Base-by-base conservation (phyloP, 2,113 vertebrate genomes). In the Vulpes ferrilata region DNA sequence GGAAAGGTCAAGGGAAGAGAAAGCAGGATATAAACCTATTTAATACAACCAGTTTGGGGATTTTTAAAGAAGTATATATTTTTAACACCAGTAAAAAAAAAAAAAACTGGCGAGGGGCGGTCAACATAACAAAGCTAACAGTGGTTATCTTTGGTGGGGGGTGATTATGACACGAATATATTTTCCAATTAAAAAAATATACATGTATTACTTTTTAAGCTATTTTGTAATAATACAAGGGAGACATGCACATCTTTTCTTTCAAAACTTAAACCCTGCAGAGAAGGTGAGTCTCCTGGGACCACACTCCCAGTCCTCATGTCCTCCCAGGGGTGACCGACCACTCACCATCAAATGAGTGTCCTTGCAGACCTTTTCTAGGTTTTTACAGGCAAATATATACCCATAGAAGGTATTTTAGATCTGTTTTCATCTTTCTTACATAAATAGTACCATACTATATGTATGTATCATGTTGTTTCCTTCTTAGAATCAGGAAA, bases 1-100 rank as follows among this genome's bases (percentile, higher is more conserved):
- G 87, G 94, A 94, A 93, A 97, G 69, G 90, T 93, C 83, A 93
- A 81, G 35, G 83, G 59, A 90, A 93, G 53, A 60, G 74, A 96
- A 95, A 96, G 64, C 64, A 93, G 69, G n/a, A 90, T 38, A 90
- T n/a, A 78, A 83, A 90, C 65, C 64, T 92, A 71, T 43, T 93
- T 64, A 92, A 78, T 60, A 96, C 17, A 84, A 92, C 4, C 57
- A 71, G 71, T 53, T 83, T 89, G 2, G 22, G 55, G 43, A 35
- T n/a, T 83, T 27, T 86, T 57, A 38, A 60, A 89, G 43, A 89
- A 59, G 53, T 51, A 65, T 48, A 65, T 22, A 22, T 84, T 55
- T 57, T 82, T 82, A 84, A 85, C 8, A 51, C 20, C 48, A 20
- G 69, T 85, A 94, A 10, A 81, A 84, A 93, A 88, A 97, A 84